A percentile compares a stretch with the other conserved stretches of the same genome.
phyloP scores from a whole-genome alignment of 2,888 invertebrate species.

The Trichopoda pennipes region DNA sequence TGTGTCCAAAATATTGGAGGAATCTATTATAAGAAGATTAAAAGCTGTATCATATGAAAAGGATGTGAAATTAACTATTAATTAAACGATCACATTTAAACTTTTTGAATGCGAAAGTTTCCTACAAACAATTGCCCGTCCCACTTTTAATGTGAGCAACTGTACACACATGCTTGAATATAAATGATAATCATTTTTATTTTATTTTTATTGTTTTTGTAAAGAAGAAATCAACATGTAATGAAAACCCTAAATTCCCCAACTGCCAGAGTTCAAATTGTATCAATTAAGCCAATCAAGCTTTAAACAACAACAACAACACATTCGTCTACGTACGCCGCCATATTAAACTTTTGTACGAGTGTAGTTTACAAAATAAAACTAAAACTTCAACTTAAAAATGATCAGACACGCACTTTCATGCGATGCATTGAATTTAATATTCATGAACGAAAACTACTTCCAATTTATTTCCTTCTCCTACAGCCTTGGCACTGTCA shows the following conservation, averaged over 20 bases:
- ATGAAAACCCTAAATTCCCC: conserved; percentile 48
- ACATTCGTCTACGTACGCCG: conserved; percentile 62
- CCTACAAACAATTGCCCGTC: no score
- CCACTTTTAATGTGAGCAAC: no score
- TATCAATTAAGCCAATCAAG: conserved; percentile 81
- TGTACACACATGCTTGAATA: no score
- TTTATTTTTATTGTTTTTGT: neutral
- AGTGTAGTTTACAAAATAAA: neutral
- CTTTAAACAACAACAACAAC: no score
- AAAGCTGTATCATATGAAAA: no score
- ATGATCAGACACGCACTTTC: conserved; percentile 29
- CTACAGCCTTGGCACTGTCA: neutral
- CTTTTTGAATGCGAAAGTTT: no score
- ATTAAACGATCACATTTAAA: no score
- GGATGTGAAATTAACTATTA: no score
- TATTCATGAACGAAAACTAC: neutral
- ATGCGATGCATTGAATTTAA: conserved; percentile 21
- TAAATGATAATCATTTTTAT: no score
- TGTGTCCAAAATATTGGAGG: no score
- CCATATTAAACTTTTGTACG: conserved; percentile 46
- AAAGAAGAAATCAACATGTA: conserved; percentile 14
- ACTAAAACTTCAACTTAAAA: conserved; percentile 25
- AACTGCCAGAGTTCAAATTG: conserved; percentile 81
- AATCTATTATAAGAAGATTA: no score
- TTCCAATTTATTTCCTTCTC: conserved; percentile 5